A percentile compares a stretch with the other conserved stretches of the same genome.
Evolutionary conservation across 2,797 vertebrate genomes (phyloP).

Genomic region (Phrynocephalus forsythii): DNA sequence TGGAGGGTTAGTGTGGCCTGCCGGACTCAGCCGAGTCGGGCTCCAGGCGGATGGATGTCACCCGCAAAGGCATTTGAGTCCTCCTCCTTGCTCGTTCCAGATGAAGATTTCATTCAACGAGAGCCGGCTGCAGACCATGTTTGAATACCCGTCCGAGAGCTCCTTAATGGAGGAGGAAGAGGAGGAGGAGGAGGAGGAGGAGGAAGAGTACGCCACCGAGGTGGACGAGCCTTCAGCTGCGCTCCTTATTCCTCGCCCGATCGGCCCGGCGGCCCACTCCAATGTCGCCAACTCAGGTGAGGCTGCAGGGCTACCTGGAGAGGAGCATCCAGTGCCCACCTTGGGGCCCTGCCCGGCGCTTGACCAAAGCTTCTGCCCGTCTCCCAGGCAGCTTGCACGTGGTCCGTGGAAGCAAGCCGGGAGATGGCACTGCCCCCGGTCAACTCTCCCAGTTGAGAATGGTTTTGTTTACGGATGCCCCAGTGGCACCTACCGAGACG

Average conservation of each 20-base stretch:
- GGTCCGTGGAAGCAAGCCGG: background rate
- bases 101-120: conserved; percentile 98
- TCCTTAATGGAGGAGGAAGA: conserved; percentile 85
- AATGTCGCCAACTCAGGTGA: conserved; percentile 75
- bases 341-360: background rate
- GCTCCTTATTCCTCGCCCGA: conserved; percentile 82
- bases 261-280: conserved; percentile 67
- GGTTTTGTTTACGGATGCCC: background rate
- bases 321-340: no score
- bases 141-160: conserved; percentile 94
- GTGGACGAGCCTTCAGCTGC: conserved; percentile 68
- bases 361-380: background rate
- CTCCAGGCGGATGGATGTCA: background rate
- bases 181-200: conserved; percentile 74
- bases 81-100: conserved; percentile 71
- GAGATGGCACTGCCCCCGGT: background rate
- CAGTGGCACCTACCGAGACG: background rate
- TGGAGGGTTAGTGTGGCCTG: no score
- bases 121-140: conserved; percentile 90
- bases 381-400: no score
- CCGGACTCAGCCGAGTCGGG: no score
- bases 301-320: background rate
- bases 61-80: background rate
- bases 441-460: background rate
- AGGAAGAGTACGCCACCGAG: conserved; percentile 29